Evolutionary conservation across 2,888 invertebrate species (phyloP).

Genomic region (Hoplodrina ambigua): DNA sequence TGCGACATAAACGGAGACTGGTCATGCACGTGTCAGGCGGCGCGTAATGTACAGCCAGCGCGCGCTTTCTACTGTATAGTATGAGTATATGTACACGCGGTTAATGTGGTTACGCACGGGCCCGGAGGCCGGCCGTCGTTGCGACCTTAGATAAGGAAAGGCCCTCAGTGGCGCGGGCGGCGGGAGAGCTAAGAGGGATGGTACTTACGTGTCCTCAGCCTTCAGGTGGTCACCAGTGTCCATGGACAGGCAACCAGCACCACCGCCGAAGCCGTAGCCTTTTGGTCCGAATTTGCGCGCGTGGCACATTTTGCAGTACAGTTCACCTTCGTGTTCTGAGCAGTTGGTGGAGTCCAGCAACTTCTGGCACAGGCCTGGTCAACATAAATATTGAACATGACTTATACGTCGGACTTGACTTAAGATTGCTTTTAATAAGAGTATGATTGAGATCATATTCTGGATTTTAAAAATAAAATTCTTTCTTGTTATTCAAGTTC

Average conservation of each 20-base stretch:
- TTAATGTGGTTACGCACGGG: constrained; percentile 90
- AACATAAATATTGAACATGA: constrained; percentile 43
- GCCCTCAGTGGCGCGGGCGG: constrained; percentile 90
- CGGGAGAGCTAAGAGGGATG: constrained; percentile 81
- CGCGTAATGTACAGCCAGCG: constrained; percentile 90
- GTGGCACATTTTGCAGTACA: constrained; percentile 99
- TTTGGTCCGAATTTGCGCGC: constrained; percentile 99
- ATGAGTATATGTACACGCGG: constrained; percentile 90
- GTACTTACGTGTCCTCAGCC: constrained; percentile 93
- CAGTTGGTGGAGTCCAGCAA: constrained; percentile 99
- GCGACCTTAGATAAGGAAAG: constrained; percentile 90
- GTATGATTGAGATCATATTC: background rate
- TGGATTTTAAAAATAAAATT: background rate
- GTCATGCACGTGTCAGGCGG: constrained; percentile 90
- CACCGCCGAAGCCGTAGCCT: constrained; percentile 99
- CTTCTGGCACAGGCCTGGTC: constrained; percentile 98
- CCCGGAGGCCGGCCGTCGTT: constrained; percentile 84
- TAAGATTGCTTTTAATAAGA: background rate
- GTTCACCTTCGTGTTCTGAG: constrained; percentile 98
- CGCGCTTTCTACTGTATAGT: constrained; percentile 85
- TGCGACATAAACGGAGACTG: constrained; percentile 90
- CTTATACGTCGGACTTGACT: background rate
- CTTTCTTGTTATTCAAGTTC: too few relatives aligned
- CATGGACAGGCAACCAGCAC: constrained; percentile 99
- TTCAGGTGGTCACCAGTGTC: constrained; percentile 97